Conservation (phyloP, 2,797 vertebrate species). For the Hippocampus kuda region DNA sequence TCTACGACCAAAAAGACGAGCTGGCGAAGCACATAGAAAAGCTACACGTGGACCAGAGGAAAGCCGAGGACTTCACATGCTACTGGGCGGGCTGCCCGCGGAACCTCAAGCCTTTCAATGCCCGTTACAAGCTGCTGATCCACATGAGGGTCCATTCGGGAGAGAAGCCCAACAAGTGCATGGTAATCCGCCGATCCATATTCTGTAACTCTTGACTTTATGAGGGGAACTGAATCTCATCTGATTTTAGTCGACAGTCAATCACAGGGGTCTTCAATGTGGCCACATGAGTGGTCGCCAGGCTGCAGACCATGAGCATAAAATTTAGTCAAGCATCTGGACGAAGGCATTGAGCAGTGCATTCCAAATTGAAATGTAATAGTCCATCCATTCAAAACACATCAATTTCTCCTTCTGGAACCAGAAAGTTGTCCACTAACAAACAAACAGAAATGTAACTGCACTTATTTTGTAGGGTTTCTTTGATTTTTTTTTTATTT, state of each 20-base stretch:
- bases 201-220: neutral
- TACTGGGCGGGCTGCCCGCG: constrained; percentile 90
- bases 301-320: neutral
- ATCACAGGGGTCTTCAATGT: neutral
- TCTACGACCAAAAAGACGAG: constrained; percentile 84
- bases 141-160: constrained; percentile 98
- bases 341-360: neutral
- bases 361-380: neutral
- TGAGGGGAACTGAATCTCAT: neutral
- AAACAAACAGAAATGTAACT: neutral
- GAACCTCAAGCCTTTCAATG: constrained; percentile 89
- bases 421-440: neutral
- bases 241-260: neutral
- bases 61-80: constrained; percentile 92
- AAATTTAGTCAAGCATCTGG: neutral
- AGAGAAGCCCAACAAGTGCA: constrained; percentile 98
- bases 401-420: neutral
- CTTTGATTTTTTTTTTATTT: neutral
- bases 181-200: constrained; percentile 58
- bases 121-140: constrained; percentile 95
- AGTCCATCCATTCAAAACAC: neutral
- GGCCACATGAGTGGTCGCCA: neutral
- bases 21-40: constrained; percentile 93
- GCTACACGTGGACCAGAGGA: constrained; percentile 88
- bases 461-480: neutral